phyloP scores from a whole-genome alignment of 2,888 invertebrate species.

The Eilema griseolum region DNA sequence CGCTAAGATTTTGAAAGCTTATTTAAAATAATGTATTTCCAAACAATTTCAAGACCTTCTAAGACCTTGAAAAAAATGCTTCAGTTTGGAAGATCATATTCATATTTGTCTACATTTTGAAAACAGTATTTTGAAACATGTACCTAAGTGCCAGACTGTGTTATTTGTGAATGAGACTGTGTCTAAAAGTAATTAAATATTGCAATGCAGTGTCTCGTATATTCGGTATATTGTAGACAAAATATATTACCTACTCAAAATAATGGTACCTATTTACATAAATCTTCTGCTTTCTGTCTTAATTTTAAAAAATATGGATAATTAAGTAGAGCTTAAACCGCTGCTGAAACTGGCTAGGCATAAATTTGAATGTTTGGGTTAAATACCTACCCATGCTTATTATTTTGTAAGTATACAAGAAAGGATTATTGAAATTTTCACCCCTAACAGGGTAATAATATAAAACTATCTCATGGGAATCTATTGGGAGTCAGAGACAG shows the following conservation, averaged over 20 bases:
- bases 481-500: too few relatives aligned
- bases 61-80: conserved; percentile 1
- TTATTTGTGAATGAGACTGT: not conserved
- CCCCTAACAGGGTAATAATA: not conserved
- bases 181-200: not conserved
- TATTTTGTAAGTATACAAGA: too few relatives aligned
- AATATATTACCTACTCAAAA: not conserved
- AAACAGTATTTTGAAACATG: not conserved
- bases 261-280: not conserved
- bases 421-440: not conserved
- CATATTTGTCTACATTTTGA: not conserved
- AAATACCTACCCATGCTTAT: too few relatives aligned
- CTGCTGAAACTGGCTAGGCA: too few relatives aligned
- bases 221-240: not conserved
- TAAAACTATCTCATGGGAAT: too few relatives aligned
- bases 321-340: not conserved
- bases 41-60: conserved; percentile 5
- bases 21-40: conserved; percentile 8
- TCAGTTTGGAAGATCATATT: not conserved
- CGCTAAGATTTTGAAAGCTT: conserved; percentile 34
- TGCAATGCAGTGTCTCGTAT: not conserved
- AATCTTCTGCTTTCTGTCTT: not conserved
- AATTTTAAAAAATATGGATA: not conserved
- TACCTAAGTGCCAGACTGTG: not conserved
- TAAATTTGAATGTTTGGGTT: too few relatives aligned